Evolutionary conservation across 92 coral and sea anemone genomes (phyloP).

Genomic region (Montipora capitata): DNA sequence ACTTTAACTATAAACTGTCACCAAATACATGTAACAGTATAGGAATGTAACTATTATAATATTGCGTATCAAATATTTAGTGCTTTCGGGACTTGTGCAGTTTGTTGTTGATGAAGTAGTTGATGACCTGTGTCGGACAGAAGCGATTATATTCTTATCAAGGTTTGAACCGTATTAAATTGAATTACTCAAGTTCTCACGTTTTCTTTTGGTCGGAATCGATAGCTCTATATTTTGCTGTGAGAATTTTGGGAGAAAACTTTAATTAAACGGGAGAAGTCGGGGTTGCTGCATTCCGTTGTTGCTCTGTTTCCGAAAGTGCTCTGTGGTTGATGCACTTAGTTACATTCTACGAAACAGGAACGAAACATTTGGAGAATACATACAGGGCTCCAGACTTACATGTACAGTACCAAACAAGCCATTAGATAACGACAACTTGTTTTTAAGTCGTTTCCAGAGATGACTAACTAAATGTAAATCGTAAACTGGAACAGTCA

Average conservation of each 20-base stretch:
- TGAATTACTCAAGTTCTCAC: too few species aligned
- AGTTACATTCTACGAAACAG: constrained; percentile 3
- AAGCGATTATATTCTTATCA: too few species aligned
- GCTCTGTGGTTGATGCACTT: constrained; percentile 1
- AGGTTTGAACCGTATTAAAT: too few species aligned
- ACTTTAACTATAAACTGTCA: constrained; percentile 2
- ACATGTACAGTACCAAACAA: neutral
- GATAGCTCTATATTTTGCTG: too few species aligned
- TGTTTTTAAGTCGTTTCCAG: constrained; percentile 3
- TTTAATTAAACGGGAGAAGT: too few species aligned
- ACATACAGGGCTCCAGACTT: constrained; percentile 4
- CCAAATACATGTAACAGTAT: constrained; percentile 1
- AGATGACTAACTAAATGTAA: constrained; percentile 7
- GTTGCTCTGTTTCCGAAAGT: too few species aligned
- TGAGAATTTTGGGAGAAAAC: too few species aligned
- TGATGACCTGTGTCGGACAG: too few species aligned
- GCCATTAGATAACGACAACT: constrained; percentile 1
- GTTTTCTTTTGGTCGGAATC: too few species aligned
- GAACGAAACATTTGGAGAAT: constrained; percentile 5
- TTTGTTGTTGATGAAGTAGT: too few species aligned
- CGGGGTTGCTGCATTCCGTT: too few species aligned
- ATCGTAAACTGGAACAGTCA: constrained; percentile 3
- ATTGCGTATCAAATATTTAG: neutral
- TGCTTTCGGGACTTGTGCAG: neutral
- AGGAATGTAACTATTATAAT: neutral